A percentile compares a stretch with the other conserved stretches of the same genome.
phyloP scores from a whole-genome alignment of 2,113 vertebrate genomes.

The Malurus elegans region DNA sequence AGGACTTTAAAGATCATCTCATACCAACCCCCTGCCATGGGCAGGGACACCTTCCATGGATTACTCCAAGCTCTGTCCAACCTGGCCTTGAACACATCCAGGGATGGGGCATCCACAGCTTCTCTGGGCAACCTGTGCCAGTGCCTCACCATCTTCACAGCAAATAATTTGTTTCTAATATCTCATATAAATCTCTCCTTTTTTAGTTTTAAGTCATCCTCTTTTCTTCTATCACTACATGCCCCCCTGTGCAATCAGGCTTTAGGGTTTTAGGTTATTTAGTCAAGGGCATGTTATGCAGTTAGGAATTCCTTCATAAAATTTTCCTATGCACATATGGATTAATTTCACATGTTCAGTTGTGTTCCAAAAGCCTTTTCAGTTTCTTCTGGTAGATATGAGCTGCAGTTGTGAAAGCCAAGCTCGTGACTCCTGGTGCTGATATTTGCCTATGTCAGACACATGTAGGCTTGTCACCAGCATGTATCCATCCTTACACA shows the following conservation, averaged over 20 bases:
- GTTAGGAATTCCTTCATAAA: neutral
- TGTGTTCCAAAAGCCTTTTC: neutral
- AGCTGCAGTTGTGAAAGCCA: neutral
- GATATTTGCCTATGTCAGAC: neutral
- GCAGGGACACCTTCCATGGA: neutral
- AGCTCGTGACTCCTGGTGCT: rapidly evolving
- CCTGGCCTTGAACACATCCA: neutral
- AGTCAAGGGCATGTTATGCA: neutral
- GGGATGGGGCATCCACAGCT: neutral
- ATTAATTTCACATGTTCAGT: neutral
- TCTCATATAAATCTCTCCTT: neutral
- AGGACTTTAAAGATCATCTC: neutral
- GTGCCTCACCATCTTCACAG: neutral
- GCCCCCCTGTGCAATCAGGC: neutral
- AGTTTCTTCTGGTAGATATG: neutral
- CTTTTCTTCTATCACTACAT: neutral
- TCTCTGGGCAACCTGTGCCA: rapidly evolving
- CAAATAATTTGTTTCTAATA: neutral
- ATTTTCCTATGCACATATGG: rapidly evolving
- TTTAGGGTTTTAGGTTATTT: neutral
- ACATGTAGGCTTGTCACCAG: neutral
- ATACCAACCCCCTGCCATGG: neutral
- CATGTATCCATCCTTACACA: neutral
- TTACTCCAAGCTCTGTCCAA: neutral
- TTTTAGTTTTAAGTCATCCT: neutral